Conservation (phyloP, 64 coral and sea anemone species). For the Actinia equina region DNA sequence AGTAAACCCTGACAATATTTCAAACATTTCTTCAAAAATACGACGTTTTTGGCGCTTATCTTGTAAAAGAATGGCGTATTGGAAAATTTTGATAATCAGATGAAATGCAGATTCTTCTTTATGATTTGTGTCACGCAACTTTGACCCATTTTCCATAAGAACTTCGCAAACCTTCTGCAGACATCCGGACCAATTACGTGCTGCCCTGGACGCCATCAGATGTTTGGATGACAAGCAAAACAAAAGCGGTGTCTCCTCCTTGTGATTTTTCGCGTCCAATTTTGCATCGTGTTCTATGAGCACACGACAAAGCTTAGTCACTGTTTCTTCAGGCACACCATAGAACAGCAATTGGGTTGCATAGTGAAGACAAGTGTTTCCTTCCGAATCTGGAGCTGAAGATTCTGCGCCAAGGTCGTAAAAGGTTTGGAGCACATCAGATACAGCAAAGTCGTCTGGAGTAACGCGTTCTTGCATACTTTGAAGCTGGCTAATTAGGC, state of each 20-base stretch:
- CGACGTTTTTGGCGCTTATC: neutral
- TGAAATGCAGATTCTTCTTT: conserved; percentile 1
- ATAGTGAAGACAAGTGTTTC: neutral
- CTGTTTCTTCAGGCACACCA: neutral
- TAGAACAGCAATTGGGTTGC: neutral
- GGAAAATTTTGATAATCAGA: neutral
- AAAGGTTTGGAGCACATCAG: neutral
- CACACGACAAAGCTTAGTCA: neutral
- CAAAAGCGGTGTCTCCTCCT: neutral
- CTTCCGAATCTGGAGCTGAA: neutral
- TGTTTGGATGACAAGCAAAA: neutral
- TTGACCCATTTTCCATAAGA: neutral
- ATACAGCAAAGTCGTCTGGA: neutral
- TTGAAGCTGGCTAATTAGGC: neutral
- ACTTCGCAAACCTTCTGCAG: neutral
- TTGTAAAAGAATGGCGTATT: neutral
- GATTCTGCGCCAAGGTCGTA: neutral
- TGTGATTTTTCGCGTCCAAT: neutral
- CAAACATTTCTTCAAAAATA: neutral
- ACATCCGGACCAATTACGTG: neutral
- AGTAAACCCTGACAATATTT: neutral
- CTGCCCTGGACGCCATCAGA: neutral
- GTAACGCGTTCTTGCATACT: neutral
- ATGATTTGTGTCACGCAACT: neutral
- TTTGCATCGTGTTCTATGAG: neutral